phyloP scores from a whole-genome alignment of 1,140 invertebrate species.

The Heliconius eleuchia region DNA sequence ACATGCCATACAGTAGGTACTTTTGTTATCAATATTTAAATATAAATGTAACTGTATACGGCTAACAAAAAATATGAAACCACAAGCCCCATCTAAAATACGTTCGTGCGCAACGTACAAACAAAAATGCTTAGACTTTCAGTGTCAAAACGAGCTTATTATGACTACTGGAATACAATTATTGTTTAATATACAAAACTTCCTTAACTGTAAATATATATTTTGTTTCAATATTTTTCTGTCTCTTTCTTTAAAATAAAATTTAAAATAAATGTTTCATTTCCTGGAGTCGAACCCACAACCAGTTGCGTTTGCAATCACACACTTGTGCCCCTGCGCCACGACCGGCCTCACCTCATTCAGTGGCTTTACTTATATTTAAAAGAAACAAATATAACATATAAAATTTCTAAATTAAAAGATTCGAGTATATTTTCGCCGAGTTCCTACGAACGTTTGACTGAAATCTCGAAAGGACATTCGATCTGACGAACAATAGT shows the following conservation, averaged over 20 bases:
- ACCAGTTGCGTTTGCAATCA: too few species aligned
- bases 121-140: conserved; percentile 51
- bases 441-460: not conserved
- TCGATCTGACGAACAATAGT: conserved; percentile 35
- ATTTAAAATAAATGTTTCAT: too few species aligned
- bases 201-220: not conserved
- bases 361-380: too few species aligned
- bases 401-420: too few species aligned
- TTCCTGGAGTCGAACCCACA: too few species aligned
- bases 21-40: not conserved
- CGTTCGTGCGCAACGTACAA: conserved; percentile 45
- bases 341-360: too few species aligned
- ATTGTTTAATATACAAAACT: not conserved
- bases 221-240: not conserved
- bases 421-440: not conserved
- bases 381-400: too few species aligned
- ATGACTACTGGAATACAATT: conserved; percentile 35
- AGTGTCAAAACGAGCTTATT: conserved; percentile 43
- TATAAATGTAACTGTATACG: not conserved
- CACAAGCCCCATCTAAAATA: conserved; percentile 14
- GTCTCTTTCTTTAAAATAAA: not conserved
- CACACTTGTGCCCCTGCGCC: too few species aligned
- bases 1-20: not conserved
- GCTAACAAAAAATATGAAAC: conserved; percentile 9
- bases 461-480: conserved; percentile 27